These are phyloP conservation scores for Pao palembangensis DNA, from an alignment of 2,113 vertebrate species.

Conservation along the genomic window DNA sequence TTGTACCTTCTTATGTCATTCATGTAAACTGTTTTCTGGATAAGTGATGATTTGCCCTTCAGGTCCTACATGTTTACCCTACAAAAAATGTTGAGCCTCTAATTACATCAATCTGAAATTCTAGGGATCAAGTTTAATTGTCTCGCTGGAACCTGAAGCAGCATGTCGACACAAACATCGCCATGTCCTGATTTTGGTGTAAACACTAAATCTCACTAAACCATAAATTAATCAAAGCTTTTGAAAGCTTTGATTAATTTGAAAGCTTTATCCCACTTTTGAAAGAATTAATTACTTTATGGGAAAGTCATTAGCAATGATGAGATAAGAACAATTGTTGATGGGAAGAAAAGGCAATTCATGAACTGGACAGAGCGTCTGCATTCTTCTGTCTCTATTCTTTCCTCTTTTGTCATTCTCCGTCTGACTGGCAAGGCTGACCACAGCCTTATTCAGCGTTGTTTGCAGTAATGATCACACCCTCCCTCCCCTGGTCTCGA, in stretches of 20 bases:
- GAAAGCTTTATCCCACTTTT: too few relatives aligned
- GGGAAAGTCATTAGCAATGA: neutral
- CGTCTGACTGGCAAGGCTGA: neutral
- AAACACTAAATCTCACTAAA: neutral
- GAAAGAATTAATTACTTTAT: too few relatives aligned
- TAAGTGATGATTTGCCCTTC: neutral
- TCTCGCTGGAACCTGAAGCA: neutral
- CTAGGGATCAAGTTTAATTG: neutral
- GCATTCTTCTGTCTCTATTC: neutral
- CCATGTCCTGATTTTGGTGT: neutral
- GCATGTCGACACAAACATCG: neutral
- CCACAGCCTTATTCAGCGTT: constrained; percentile 14
- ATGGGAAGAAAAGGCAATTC: neutral
- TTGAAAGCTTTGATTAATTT: too few relatives aligned
- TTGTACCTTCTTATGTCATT: neutral
- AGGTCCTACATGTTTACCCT: neutral
- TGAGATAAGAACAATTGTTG: neutral
- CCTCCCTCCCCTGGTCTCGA: constrained; percentile 15
- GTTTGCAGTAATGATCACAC: constrained; percentile 7
- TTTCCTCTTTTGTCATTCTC: neutral
- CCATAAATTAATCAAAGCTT: neutral
- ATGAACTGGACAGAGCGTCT: neutral
- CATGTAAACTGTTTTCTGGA: neutral
- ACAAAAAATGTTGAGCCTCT: neutral
- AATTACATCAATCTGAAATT: neutral